Conservation (phyloP, 2,888 invertebrate genomes). For the Sycophila texana region DNA sequence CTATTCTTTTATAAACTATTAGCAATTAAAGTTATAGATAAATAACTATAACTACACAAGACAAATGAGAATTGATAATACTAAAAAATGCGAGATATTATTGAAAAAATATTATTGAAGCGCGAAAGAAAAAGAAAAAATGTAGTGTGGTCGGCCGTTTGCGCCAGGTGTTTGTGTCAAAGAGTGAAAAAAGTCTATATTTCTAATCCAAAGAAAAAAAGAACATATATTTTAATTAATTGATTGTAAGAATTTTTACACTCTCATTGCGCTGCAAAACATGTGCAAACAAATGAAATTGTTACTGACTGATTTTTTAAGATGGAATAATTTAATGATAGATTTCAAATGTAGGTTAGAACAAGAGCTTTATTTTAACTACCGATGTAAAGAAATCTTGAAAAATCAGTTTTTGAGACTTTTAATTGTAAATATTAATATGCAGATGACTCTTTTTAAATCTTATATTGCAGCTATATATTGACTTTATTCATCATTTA, state of each 20-base stretch:
- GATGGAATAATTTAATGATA: conserved; percentile 35
- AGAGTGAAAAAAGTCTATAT: conserved; percentile 55
- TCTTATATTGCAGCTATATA: conserved; percentile 25
- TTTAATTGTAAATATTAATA: conserved; percentile 41
- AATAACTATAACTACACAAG: conserved; percentile 33
- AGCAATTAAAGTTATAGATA: conserved; percentile 39
- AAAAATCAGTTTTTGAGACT: conserved; percentile 25
- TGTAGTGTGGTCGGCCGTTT: conserved; percentile 31
- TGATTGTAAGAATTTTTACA: conserved; percentile 53
- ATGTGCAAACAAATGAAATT: conserved; percentile 47
- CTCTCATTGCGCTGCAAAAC: conserved; percentile 33
- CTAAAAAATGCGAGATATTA: conserved; percentile 18
- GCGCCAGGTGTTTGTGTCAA: conserved; percentile 43
- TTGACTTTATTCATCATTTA: conserved; percentile 20
- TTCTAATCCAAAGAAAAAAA: conserved; percentile 56
- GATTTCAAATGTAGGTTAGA: conserved; percentile 42
- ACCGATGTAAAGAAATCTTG: conserved; percentile 19
- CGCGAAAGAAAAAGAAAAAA: conserved; percentile 12
- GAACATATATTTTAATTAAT: conserved; percentile 56
- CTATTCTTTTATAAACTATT: conserved; percentile 48
- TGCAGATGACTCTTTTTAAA: conserved; percentile 26
- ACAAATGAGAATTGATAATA: conserved; percentile 2
- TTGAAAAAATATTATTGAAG: conserved; percentile 16
- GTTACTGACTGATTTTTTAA: conserved; percentile 52
- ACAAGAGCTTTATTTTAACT: conserved; percentile 42